phyloP scores from a whole-genome alignment of 2,888 invertebrate species.

The Cerastis rubricosa region DNA sequence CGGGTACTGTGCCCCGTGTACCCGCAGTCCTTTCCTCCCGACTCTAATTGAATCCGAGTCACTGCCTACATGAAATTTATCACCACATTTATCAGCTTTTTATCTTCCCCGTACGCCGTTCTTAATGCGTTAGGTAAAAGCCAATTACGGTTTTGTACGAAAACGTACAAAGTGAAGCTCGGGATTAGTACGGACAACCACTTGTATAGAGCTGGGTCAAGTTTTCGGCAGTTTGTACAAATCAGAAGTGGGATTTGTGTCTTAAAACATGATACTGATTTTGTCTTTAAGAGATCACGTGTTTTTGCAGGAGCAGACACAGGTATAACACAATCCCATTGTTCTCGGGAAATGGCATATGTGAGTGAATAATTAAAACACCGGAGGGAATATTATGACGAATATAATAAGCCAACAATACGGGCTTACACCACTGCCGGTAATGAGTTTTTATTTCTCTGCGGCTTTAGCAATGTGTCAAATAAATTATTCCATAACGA shows the following conservation, averaged over 20 bases:
- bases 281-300: constrained; percentile 3
- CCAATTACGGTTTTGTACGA: constrained; percentile 67
- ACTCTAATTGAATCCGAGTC: constrained; percentile 79
- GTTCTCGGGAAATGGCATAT: constrained; percentile 40
- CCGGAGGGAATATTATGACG: constrained; percentile 40
- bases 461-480: constrained; percentile 45
- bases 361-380: constrained; percentile 59
- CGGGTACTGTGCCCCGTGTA: constrained; percentile 56
- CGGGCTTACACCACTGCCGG: constrained; percentile 30
- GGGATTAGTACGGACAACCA: constrained; percentile 52
- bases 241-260: constrained; percentile 23
- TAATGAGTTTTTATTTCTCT: constrained; percentile 58
- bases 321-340: constrained; percentile 31
- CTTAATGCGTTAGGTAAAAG: constrained; percentile 72
- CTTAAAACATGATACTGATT: constrained; percentile 26
- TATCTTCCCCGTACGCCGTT: constrained; percentile 72
- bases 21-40: constrained; percentile 60
- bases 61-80: constrained; percentile 77
- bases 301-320: constrained; percentile 11
- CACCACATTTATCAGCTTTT: constrained; percentile 78
- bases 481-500: constrained; percentile 47
- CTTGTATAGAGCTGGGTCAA: constrained; percentile 54
- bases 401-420: constrained; percentile 53
- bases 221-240: constrained; percentile 46
- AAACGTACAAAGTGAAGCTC: constrained; percentile 61